Percentiles rank a stretch among this genome's conserved stretches.
Conservation (phyloP, 2,113 vertebrate genomes). For the Burhinus oedicnemus region DNA sequence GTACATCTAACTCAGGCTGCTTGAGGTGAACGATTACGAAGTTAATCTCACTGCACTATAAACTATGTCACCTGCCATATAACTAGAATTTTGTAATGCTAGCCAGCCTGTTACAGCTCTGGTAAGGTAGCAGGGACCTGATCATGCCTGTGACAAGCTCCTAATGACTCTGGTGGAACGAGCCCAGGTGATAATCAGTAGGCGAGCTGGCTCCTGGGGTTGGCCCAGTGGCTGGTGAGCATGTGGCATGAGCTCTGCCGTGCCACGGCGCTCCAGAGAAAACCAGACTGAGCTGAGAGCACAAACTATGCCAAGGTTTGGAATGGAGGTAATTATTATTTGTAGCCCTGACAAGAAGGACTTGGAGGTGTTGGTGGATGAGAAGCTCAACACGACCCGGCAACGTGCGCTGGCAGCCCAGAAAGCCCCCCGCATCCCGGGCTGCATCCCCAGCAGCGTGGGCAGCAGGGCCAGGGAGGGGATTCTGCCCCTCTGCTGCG, state of each 20-base stretch:
- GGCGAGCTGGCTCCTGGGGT: neutral
- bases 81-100: too few species aligned
- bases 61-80: neutral
- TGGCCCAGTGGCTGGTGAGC: neutral
- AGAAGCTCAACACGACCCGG: neutral
- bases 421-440: neutral
- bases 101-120: neutral
- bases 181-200: neutral
- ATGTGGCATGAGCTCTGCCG: accelerated
- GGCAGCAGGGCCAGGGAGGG: neutral
- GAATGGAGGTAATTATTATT: neutral
- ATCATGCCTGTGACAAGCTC: neutral
- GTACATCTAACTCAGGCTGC: neutral
- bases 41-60: neutral
- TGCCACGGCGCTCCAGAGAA: neutral
- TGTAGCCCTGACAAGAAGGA: neutral
- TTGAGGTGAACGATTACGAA: neutral
- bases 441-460: neutral
- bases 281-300: neutral
- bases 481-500: neutral
- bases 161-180: neutral
- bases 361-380: too few species aligned
- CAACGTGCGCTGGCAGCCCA: neutral
- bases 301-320: neutral
- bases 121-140: neutral